Percentiles rank a stretch among this genome's conserved stretches.
Conservation (phyloP, 2,113 vertebrate genomes). For the Gymnogyps californianus region DNA sequence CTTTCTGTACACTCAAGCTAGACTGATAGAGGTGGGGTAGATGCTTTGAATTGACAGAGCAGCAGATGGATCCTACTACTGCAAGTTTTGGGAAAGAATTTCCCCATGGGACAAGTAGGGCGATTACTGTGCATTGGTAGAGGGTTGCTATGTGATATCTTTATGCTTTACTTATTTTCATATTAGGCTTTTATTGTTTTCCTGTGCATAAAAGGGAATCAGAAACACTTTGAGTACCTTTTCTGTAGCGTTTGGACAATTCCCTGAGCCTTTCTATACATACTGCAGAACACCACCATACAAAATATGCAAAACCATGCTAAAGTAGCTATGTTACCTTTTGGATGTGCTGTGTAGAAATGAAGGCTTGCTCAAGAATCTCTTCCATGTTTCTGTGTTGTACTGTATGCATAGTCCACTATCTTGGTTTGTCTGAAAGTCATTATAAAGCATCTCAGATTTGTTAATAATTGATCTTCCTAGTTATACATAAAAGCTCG, state of each 20-base stretch:
- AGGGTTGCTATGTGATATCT: background rate
- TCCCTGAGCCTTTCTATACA: background rate
- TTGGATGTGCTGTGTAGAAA: background rate
- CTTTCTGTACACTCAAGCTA: background rate
- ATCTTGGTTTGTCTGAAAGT: background rate
- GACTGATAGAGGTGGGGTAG: background rate
- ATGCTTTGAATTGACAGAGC: background rate
- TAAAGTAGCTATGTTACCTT: background rate
- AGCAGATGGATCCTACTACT: background rate
- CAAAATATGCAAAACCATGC: background rate
- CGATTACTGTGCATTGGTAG: background rate
- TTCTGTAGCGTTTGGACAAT: background rate
- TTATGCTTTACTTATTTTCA: background rate
- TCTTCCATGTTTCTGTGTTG: background rate
- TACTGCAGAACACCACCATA: background rate
- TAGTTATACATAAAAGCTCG: background rate
- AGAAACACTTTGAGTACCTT: background rate
- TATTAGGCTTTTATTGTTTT: background rate
- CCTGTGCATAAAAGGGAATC: background rate
- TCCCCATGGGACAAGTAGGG: background rate
- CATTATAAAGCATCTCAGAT: background rate
- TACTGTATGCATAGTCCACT: fast-evolving
- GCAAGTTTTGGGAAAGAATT: background rate
- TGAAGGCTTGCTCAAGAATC: background rate
- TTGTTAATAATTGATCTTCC: background rate